A percentile compares a stretch with the other conserved stretches of the same genome.
Conservation (phyloP, 2,113 vertebrate species). For the Zosterops lateralis region DNA sequence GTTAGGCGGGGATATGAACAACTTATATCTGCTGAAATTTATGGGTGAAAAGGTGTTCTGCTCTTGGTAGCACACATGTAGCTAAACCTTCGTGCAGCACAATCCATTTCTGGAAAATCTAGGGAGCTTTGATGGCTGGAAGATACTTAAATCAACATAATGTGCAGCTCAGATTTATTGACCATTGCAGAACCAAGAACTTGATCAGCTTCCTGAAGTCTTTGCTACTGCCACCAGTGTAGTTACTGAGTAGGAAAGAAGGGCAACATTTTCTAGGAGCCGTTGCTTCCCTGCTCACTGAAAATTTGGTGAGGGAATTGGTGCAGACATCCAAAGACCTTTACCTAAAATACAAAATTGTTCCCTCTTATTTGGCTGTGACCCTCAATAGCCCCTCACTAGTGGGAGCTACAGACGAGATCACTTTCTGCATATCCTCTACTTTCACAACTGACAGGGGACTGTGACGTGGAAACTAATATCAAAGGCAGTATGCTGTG, state of each 20-base stretch:
- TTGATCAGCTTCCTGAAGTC: not conserved
- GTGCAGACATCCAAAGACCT: not conserved
- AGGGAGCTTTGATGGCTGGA: not conserved
- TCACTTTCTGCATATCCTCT: not conserved
- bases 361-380: not conserved
- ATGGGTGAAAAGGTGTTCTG: not conserved
- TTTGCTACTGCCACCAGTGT: not conserved
- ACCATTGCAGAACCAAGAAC: not conserved
- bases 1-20: not conserved
- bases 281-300: not conserved
- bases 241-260: not conserved
- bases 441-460: not conserved
- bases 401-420: not conserved
- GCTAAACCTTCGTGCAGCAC: not conserved
- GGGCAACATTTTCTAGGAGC: not conserved
- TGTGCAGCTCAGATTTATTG: not conserved
- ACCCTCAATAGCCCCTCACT: not conserved
- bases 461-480: not conserved
- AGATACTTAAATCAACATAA: conserved; percentile 21
- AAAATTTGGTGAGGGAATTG: not conserved
- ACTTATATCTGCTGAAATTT: not conserved
- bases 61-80: not conserved
- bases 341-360: not conserved
- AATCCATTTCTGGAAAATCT: conserved; percentile 22
- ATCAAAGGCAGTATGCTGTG: not conserved